Percentiles rank a stretch among this genome's conserved stretches.
phyloP scores from a whole-genome alignment of 53 echinoderm and acorn worm genomes.

The Echinometra lucunter region DNA sequence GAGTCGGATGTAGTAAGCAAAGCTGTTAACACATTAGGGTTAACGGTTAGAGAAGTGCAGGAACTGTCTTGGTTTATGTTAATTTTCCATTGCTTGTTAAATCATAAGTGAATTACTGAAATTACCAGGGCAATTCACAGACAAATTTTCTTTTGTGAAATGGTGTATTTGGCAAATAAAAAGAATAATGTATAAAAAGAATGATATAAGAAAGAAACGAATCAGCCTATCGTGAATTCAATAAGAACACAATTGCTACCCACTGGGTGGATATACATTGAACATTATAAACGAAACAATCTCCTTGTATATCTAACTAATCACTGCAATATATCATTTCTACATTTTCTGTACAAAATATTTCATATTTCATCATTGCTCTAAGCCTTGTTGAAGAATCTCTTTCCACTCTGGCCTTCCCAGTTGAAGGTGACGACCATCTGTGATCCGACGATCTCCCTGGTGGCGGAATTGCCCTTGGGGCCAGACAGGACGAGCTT shows the following conservation, averaged over 20 bases:
- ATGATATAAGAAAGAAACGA: not conserved
- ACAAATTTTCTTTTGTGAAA: not conserved
- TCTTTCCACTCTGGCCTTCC: conserved; percentile 77
- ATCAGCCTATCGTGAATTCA: not conserved
- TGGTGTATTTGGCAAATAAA: not conserved
- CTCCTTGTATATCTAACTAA: not conserved
- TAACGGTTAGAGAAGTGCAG: not conserved
- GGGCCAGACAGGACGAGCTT: conserved; percentile 81
- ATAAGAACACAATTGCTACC: not conserved
- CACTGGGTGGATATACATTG: not conserved
- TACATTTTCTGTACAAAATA: conserved; percentile 22
- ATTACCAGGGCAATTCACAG: no score
- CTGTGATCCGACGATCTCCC: conserved; percentile 82
- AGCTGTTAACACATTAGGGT: not conserved
- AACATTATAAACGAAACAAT: no score
- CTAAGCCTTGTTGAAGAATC: conserved; percentile 90
- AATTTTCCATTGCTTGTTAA: not conserved
- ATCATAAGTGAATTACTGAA: not conserved
- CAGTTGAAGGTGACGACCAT: conserved; percentile 78
- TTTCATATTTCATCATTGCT: not conserved
- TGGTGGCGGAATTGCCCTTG: conserved; percentile 76
- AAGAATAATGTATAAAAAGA: not conserved
- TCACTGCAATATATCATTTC: not conserved
- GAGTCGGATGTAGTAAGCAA: not conserved
- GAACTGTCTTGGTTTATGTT: not conserved